phyloP scores from a whole-genome alignment of 2,888 invertebrate genomes.

The Scotopteryx bipunctaria region DNA sequence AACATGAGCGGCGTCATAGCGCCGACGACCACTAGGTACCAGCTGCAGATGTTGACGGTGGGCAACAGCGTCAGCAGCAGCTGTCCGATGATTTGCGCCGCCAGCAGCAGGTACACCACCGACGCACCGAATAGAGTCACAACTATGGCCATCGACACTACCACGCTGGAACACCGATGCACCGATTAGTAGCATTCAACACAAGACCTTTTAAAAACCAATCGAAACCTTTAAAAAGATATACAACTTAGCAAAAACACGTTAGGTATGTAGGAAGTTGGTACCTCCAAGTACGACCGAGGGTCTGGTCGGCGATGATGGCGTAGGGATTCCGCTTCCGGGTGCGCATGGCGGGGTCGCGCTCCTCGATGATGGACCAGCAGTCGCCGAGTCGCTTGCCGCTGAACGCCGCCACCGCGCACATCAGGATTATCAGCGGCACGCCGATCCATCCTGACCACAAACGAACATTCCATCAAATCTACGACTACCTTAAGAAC shows the following conservation, averaged over 20 bases:
- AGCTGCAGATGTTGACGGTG: slow-evolving; percentile 82
- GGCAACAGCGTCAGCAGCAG: slow-evolving; percentile 77
- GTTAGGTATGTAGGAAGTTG: not conserved
- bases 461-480: not conserved
- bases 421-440: slow-evolving; percentile 83
- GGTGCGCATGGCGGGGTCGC: slow-evolving; percentile 84
- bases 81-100: slow-evolving; percentile 85
- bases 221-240: too few species aligned
- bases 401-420: slow-evolving; percentile 85
- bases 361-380: slow-evolving; percentile 87
- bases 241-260: too few species aligned
- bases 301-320: slow-evolving; percentile 85
- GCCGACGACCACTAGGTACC: slow-evolving; percentile 85
- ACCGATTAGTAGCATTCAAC: not conserved
- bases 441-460: slow-evolving; percentile 86
- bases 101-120: slow-evolving; percentile 86
- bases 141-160: slow-evolving; percentile 85
- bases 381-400: slow-evolving; percentile 86
- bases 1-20: slow-evolving; percentile 85
- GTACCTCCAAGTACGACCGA: slow-evolving; percentile 84
- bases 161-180: slow-evolving; percentile 51
- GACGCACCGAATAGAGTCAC: slow-evolving; percentile 86
- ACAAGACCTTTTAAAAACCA: too few species aligned
- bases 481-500: too few species aligned
- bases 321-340: slow-evolving; percentile 87